Conservation (phyloP, 1,140 invertebrate genomes). For the Scaptodrosophila lebanonensis region DNA sequence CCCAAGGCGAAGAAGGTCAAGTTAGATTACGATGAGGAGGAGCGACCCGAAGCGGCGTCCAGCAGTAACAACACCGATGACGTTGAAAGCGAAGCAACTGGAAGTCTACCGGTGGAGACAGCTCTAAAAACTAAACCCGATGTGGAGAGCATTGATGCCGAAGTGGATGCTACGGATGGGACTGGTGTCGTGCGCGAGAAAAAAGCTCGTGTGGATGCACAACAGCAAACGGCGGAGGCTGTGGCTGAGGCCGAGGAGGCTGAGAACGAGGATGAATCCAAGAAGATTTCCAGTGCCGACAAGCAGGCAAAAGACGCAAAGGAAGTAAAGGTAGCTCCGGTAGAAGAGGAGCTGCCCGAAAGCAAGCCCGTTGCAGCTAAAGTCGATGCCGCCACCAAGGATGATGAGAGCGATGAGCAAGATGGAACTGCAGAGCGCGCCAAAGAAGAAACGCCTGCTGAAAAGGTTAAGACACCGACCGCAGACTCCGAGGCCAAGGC, state of each 20-base stretch:
- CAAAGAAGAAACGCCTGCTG: too few relatives aligned
- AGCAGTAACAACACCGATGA: constrained; percentile 16
- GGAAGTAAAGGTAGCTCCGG: constrained; percentile 2
- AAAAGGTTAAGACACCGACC: too few relatives aligned
- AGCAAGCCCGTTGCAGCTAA: too few relatives aligned
- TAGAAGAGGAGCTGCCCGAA: constrained; percentile 1
- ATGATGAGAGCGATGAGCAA: too few relatives aligned
- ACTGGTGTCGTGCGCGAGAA: too few relatives aligned
- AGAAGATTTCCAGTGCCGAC: constrained; percentile 46
- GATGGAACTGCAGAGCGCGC: too few relatives aligned
- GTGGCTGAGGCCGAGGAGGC: constrained; percentile 53
- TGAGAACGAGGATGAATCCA: constrained; percentile 28
- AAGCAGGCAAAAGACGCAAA: constrained; percentile 15
- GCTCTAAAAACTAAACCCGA: too few relatives aligned
- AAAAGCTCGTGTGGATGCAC: too few relatives aligned
- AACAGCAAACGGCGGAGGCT: constrained; percentile 3
- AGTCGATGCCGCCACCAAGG: too few relatives aligned
- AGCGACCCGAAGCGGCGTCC: constrained; percentile 12
- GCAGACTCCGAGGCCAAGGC: too few relatives aligned
- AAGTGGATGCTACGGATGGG: too few relatives aligned
- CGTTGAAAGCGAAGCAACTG: constrained; percentile 5
- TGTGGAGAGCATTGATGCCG: too few relatives aligned
- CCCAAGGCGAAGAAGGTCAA: constrained; percentile 72
- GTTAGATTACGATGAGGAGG: constrained; percentile 46
- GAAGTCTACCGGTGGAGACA: constrained; percentile 9